Conservation (phyloP, 2,888 invertebrate species). For the Byasa hedistus region DNA sequence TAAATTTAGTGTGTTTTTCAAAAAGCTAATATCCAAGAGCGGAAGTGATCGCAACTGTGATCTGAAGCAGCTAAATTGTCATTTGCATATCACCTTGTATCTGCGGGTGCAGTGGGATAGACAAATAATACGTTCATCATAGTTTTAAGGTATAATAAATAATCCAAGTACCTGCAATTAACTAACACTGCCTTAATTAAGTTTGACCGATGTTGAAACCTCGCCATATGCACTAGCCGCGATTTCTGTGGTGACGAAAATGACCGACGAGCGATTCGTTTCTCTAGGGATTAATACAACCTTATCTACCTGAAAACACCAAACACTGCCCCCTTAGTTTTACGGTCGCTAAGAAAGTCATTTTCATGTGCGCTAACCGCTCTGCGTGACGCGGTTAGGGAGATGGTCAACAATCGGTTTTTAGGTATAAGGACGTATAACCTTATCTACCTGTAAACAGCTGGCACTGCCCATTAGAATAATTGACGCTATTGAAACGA, state of each 20-base stretch:
- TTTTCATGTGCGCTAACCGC: neutral
- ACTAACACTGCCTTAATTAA: slow-evolving; percentile 18
- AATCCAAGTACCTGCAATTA: slow-evolving; percentile 13
- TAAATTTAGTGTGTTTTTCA: neutral
- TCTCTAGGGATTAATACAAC: slow-evolving; percentile 5
- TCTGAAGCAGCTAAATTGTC: neutral
- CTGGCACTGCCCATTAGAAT: neutral
- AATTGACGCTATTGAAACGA: neutral
- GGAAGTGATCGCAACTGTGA: slow-evolving; percentile 1
- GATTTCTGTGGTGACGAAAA: neutral
- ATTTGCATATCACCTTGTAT: neutral
- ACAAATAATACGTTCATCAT: neutral
- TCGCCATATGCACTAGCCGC: neutral
- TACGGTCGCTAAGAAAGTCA: neutral
- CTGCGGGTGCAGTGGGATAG: neutral
- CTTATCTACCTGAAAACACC: neutral
- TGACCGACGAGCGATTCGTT: neutral
- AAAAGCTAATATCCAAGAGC: neutral
- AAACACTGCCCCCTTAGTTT: slow-evolving; percentile 5
- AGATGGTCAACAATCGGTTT: neutral
- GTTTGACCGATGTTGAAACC: neutral
- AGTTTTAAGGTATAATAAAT: neutral
- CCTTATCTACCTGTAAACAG: neutral
- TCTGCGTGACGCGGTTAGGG: neutral
- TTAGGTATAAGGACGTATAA: neutral